Evolutionary conservation across 2,113 vertebrate genomes (phyloP), one percentile per base, ranked within the genome.

Genomic region (Tetrax tetrax): DNA sequence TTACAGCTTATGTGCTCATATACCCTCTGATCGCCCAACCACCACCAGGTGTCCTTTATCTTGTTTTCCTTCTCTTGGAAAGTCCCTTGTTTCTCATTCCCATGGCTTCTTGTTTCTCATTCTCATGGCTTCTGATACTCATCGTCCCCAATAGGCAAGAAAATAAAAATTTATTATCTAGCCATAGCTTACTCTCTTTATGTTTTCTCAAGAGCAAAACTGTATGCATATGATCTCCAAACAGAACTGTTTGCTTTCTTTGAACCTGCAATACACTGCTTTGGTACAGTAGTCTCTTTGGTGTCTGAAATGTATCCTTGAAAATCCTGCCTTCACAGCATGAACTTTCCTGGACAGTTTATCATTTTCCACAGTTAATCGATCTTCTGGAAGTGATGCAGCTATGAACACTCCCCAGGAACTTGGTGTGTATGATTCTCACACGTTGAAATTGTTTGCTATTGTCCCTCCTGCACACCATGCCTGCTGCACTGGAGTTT

Each of bases 311-410:
- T 31, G 6, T 31, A 12, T 31, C 77, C 93, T 59, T 65, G 53
- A 89, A 78, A 89, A 87, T 54, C 9, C 51, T 94, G 12, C 48
- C 27, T 87, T 33, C 37, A 27, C 87, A 85, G 48, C 37, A 86
- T 60, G 48, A 65, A 15, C 53, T 95, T 96, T 83, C 61, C 37
- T 56, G 76, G 64, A 60, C 57, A 72, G 48, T 91, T 97, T 71
- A 83, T 92, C 13, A 48, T 92, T 83, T 95, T 90, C 45, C 45
- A 89, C 86, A 86, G 65, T 83, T 93, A 93, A 87, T 88, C 20
- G 12, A 87, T 83, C 75, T 96, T 57, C 88, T 76, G 68, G 64
- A 96, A 97, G 66, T 1, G 29, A 65, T 78, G 57, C 19, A 92
- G 65, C 25, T 83, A 65, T 72, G 75, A 95, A 70, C 45, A 60